Conservation (phyloP, 1,140 invertebrate species). For the Plutomurus gul region DNA sequence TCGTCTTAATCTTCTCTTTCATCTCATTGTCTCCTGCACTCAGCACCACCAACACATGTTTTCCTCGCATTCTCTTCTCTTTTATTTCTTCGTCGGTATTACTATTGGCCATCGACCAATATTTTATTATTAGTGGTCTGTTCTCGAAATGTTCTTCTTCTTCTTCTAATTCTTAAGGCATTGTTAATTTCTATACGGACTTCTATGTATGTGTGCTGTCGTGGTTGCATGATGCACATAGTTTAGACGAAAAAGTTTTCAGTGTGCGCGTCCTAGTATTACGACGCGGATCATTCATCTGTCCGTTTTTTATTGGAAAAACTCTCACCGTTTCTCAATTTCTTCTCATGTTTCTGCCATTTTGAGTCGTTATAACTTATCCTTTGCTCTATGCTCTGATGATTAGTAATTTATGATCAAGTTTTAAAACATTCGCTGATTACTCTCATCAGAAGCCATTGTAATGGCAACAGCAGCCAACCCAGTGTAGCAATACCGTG, state of each 20-base stretch:
- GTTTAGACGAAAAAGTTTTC: too few relatives aligned
- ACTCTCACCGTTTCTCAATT: constrained; percentile 28
- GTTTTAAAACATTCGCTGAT: constrained; percentile 22
- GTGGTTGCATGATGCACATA: too few relatives aligned
- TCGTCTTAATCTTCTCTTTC: too few relatives aligned
- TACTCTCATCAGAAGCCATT: constrained; percentile 12
- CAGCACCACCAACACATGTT: too few relatives aligned
- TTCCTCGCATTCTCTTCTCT: too few relatives aligned
- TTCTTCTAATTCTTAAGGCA: neutral
- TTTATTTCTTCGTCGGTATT: too few relatives aligned
- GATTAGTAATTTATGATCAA: constrained; percentile 17
- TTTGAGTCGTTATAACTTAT: neutral
- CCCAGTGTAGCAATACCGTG: too few relatives aligned
- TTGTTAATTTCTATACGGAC: neutral
- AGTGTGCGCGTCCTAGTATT: too few relatives aligned
- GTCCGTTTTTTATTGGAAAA: constrained; percentile 20
- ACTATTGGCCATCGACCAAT: constrained; percentile 12
- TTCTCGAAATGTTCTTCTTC: neutral
- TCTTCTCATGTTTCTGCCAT: constrained; percentile 16
- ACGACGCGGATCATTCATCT: neutral
- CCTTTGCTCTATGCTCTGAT: neutral
- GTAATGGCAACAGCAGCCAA: too few relatives aligned
- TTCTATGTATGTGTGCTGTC: too few relatives aligned
- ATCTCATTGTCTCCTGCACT: neutral
- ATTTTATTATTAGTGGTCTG: neutral